Conservation (phyloP, 2,888 invertebrate species). For the Teleiodes luculella region DNA sequence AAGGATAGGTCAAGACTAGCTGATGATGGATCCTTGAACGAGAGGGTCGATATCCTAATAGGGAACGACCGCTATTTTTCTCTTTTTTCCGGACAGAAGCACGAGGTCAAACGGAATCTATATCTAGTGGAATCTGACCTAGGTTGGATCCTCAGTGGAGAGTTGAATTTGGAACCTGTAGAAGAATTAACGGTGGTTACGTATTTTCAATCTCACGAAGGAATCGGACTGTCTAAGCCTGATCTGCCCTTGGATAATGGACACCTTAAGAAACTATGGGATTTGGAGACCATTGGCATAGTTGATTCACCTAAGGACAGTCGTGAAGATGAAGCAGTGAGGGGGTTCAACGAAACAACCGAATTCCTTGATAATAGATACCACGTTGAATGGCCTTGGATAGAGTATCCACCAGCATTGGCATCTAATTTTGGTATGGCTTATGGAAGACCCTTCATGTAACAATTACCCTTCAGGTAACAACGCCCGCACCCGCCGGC, state of each 20-base stretch:
- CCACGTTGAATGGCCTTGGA: conserved; percentile 17
- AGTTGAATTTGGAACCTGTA: background rate
- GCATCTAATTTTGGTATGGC: conserved; percentile 11
- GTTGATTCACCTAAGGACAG: background rate
- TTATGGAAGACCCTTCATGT: too few relatives aligned
- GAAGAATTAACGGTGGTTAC: background rate
- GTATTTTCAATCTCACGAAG: background rate
- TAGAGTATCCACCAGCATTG: conserved; percentile 9
- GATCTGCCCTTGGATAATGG: background rate
- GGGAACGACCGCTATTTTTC: background rate
- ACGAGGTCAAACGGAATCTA: background rate
- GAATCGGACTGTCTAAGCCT: background rate
- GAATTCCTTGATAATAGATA: conserved; percentile 8
- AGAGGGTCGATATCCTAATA: background rate
- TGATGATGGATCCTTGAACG: background rate
- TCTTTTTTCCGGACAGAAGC: background rate
- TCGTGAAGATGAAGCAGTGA: conserved; percentile 11
- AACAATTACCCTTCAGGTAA: too few relatives aligned
- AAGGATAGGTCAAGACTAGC: background rate
- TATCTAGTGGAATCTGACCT: background rate
- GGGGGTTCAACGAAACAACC: conserved; percentile 9
- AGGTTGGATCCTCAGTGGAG: background rate
- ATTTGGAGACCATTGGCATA: conserved; percentile 2
- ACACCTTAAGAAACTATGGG: background rate
- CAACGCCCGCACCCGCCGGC: too few relatives aligned